Conservation (phyloP, 1,140 invertebrate genomes). For the Goniozus legneri region DNA sequence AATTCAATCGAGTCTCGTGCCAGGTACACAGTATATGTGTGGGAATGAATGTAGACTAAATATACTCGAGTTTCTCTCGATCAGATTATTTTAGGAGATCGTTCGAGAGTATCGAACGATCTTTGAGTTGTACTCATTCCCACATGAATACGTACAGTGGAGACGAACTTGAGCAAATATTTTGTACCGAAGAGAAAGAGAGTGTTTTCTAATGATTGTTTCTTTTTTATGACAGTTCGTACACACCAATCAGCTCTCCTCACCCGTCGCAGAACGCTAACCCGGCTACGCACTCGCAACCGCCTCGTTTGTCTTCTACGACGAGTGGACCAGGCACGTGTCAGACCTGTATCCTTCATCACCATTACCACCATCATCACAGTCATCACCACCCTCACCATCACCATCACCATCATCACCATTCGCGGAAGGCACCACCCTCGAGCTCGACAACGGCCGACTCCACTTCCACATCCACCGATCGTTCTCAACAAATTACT, state of each 20-base stretch:
- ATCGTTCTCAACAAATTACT: slow-evolving; percentile 16
- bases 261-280: slow-evolving; percentile 19
- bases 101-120: too few relatives aligned
- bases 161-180: too few relatives aligned
- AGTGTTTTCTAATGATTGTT: too few relatives aligned
- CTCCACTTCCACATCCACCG: slow-evolving; percentile 7
- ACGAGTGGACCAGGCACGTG: slow-evolving; percentile 29
- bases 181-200: too few relatives aligned
- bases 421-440: slow-evolving; percentile 24
- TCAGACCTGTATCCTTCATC: slow-evolving; percentile 29
- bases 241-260: slow-evolving; percentile 16
- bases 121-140: slow-evolving; percentile 23
- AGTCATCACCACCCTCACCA: slow-evolving; percentile 30
- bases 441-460: slow-evolving; percentile 3
- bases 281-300: slow-evolving; percentile 8
- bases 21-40: slow-evolving; percentile 18
- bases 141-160: too few relatives aligned
- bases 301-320: neutral
- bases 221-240: too few relatives aligned
- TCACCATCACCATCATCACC: slow-evolving; percentile 34
- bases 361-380: slow-evolving; percentile 27
- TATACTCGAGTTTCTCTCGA: too few relatives aligned
- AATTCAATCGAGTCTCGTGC: too few relatives aligned
- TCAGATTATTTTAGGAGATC: too few relatives aligned
- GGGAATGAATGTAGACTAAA: too few relatives aligned